Conservation (phyloP, 2,113 vertebrate species). For the Pelobates fuscus region DNA sequence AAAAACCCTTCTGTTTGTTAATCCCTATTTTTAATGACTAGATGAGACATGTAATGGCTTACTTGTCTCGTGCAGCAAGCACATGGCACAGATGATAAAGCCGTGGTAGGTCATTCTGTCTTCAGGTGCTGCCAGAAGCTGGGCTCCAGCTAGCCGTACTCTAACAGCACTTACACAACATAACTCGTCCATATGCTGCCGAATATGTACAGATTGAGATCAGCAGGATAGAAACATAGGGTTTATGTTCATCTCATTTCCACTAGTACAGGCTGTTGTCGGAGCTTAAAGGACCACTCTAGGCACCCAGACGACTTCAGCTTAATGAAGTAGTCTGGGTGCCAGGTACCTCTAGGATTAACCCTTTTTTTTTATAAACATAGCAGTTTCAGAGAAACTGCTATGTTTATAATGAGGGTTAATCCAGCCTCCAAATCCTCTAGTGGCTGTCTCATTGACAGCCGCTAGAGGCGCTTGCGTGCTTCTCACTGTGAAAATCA, state of each 20-base stretch:
- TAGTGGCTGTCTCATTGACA: no score
- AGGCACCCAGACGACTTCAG: no score
- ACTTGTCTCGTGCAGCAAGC: conserved; percentile 43
- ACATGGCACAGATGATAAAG: conserved; percentile 60
- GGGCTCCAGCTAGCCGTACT: conserved; percentile 56
- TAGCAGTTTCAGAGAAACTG: no score
- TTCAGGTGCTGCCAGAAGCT: conserved; percentile 55
- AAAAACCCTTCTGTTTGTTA: conserved; percentile 55
- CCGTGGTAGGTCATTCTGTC: conserved; percentile 60
- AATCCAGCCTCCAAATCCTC: no score
- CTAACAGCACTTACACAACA: conserved; percentile 43
- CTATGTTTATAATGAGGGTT: no score
- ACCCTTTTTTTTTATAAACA: no score
- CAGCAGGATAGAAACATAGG: conserved; percentile 21
- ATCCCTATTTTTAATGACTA: conserved; percentile 54
- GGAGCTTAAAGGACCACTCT: no score
- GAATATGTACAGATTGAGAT: conserved; percentile 32
- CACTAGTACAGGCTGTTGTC: background rate
- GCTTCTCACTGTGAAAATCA: no score
- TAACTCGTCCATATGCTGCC: conserved; percentile 32
- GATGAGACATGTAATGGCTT: conserved; percentile 53
- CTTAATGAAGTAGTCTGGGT: no score
- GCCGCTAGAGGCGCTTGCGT: no score
- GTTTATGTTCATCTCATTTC: conserved; percentile 7
- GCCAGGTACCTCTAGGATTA: no score